These are phyloP conservation scores for Gopherus evgoodei DNA, from an alignment of 2,113 vertebrate genomes.

Conservation along the genomic window DNA sequence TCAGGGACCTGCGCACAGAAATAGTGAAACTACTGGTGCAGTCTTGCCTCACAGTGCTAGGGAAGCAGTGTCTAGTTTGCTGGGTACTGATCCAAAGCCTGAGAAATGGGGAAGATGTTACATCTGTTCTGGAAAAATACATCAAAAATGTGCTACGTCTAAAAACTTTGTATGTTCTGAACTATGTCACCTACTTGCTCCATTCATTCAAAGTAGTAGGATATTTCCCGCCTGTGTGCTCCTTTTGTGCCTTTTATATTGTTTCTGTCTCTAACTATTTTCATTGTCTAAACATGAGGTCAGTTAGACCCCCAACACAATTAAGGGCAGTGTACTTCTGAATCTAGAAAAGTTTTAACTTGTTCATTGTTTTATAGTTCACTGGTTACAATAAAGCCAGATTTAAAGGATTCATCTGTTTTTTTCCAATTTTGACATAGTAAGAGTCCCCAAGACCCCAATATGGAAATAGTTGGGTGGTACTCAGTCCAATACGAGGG, in stretches of 20 bases:
- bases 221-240: no score
- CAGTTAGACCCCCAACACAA: neutral
- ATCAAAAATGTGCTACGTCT: neutral
- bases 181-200: neutral
- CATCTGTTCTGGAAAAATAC: neutral
- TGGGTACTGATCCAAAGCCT: neutral
- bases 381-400: neutral
- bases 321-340: neutral
- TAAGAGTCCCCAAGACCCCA: no score
- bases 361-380: neutral
- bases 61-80: neutral
- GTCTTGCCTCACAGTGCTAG: neutral
- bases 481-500: neutral
- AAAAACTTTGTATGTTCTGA: neutral
- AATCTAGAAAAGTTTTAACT: neutral
- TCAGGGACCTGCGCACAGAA: neutral
- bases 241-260: neutral
- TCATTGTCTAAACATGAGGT: neutral
- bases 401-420: neutral
- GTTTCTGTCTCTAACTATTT: neutral
- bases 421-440: neutral
- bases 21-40: neutral
- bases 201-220: no score
- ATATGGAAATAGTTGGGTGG: no score
- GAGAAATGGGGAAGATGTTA: neutral